Conservation (phyloP, 2,797 vertebrate genomes). For the Anabas testudineus region DNA sequence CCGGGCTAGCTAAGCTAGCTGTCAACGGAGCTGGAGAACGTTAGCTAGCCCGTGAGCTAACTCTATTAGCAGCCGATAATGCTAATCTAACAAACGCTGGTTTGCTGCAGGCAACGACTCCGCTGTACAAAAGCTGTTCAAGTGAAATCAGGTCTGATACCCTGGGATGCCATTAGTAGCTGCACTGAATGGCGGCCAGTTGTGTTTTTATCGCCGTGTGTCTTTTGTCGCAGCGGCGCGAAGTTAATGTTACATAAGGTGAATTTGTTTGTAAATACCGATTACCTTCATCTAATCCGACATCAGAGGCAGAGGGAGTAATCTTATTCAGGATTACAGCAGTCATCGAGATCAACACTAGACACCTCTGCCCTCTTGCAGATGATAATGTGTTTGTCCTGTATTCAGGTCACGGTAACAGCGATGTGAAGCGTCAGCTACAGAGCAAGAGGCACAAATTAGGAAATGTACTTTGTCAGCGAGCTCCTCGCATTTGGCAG, state of each 20-base stretch:
- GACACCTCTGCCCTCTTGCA: not conserved
- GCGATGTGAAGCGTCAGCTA: constrained; percentile 34
- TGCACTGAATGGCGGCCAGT: rapidly evolving
- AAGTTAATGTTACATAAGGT: constrained; percentile 76
- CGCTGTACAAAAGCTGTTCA: not conserved
- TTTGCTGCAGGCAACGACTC: constrained; percentile 8
- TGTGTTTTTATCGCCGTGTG: not conserved
- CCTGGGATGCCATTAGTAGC: rapidly evolving
- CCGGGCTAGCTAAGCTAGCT: constrained; percentile 63
- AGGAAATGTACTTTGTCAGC: constrained; percentile 53
- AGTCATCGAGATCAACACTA: constrained; percentile 11
- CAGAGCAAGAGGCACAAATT: constrained; percentile 11
- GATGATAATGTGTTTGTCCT: not conserved
- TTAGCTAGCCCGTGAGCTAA: constrained; percentile 63
- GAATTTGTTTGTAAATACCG: constrained; percentile 75
- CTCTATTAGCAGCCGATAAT: constrained; percentile 6
- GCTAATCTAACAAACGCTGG: constrained; percentile 1
- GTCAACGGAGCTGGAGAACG: constrained; percentile 54
- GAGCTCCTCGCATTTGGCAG: constrained; percentile 33
- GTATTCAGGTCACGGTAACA: not conserved
- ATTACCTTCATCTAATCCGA: constrained; percentile 32
- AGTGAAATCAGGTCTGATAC: rapidly evolving
- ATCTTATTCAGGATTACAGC: constrained; percentile 11
- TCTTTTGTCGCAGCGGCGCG: constrained; percentile 51
- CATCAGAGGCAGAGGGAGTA: not conserved